phyloP scores from a whole-genome alignment of 2,888 invertebrate genomes.

The Tanypteryx hageni region DNA sequence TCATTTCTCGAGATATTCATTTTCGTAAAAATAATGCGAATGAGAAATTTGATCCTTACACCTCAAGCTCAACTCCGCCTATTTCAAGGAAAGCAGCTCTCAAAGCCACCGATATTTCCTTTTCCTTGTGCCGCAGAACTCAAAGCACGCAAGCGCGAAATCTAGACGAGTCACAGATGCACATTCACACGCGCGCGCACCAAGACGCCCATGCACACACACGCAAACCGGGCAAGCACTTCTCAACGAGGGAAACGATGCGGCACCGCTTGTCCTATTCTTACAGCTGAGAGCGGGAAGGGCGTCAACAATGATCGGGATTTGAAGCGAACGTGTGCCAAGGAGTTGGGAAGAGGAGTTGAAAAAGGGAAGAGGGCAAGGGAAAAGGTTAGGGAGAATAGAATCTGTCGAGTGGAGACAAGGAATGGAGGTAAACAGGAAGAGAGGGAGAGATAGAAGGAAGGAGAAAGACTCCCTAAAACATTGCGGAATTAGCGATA shows the following conservation, averaged over 20 bases:
- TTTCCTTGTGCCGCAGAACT: conserved; percentile 1
- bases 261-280: conserved; percentile 53
- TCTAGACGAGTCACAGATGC: background rate
- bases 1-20: no score
- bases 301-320: conserved; percentile 57
- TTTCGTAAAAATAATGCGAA: no score
- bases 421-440: conserved; percentile 6
- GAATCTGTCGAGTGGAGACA: conserved; percentile 31
- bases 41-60: no score
- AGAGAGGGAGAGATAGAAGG: no score
- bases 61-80: background rate
- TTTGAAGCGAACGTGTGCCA: conserved; percentile 57
- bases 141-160: background rate
- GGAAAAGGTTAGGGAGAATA: background rate
- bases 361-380: background rate
- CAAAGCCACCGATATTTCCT: conserved; percentile 24
- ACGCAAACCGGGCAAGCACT: background rate
- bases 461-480: no score
- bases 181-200: background rate
- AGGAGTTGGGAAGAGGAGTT: conserved; percentile 46
- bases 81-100: conserved; percentile 10
- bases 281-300: conserved; percentile 32
- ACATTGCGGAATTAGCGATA: no score
- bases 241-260: conserved; percentile 36
- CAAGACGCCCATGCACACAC: background rate